phyloP scores from a whole-genome alignment of 2,797 vertebrate species.

The Manis crassicaudata region DNA sequence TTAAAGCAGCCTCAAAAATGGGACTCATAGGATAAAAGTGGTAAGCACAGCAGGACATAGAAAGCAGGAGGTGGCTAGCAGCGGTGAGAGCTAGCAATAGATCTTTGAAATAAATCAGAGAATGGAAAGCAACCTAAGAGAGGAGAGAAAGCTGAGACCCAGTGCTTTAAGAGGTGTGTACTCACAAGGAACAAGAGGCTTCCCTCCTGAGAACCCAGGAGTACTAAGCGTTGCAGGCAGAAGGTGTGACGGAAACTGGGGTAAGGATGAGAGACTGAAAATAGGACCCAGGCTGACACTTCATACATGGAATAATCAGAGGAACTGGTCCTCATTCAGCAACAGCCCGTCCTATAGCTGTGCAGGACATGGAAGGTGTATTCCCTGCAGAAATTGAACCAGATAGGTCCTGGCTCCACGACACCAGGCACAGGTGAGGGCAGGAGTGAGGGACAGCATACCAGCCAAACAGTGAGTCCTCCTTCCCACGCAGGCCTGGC shows the following conservation, averaged over 20 bases:
- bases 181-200: neutral
- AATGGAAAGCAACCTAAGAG: neutral
- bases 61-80: neutral
- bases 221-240: neutral
- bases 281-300: neutral
- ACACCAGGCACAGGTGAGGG: neutral
- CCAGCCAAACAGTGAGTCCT: too few relatives aligned
- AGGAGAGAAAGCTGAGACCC: neutral
- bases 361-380: neutral
- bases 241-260: neutral
- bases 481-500: neutral
- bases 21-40: neutral
- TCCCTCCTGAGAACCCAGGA: neutral
- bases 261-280: neutral
- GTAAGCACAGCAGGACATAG: neutral
- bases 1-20: neutral
- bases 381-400: neutral
- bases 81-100: neutral
- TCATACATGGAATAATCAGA: neutral
- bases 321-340: neutral
- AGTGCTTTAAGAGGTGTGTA: neutral
- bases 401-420: neutral
- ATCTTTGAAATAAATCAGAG: neutral
- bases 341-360: neutral
- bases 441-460: neutral